Base-by-base conservation (phyloP, 2,888 invertebrate species). In the Zygogramma bicolorata region DNA sequence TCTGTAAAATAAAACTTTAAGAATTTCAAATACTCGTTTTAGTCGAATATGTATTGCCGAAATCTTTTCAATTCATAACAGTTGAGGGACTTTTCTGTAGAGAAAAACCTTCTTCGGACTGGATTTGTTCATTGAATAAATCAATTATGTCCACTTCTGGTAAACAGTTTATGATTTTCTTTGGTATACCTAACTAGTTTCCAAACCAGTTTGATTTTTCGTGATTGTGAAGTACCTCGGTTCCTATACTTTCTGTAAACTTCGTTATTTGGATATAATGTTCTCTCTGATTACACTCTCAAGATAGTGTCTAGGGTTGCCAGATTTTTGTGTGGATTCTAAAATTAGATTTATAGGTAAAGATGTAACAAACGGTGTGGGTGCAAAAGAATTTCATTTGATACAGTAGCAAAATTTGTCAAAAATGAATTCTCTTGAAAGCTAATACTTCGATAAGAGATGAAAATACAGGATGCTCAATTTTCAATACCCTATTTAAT, bases 311-410 rank as follows among this genome's bases (percentile, higher is more conserved):
- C 42, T 71, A 49, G 65, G 68, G 71, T 68, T 71, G 71, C 63
- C 67, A 71, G 46, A 71, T 49, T 49, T 67, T 59, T 38, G 59
- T 66, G 63, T 67, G 63, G 62, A 46, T 34, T 62, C 68, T 71
- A 71, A 68, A 71, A 68, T 71, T 71, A 71, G 71, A 71, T 65
- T 27, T 59, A 63, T 29, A 62, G 59, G 59, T 63, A 29, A 59
- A 53, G 68, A 31, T 71, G 59, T 63, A 71, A 53, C 59, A 65
- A 62, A 63, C 22, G 63, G 65, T 71, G 71, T 71, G 71, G 71
- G 71, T 68, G 71, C 68, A 58, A 71, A 67, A 71, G 65, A 68
- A 71, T 71, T 71, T 71, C 63, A 63, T 49, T 60, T 20, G 57
- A 66, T 40, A 62, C 53, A 63, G 25, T 46, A n/a, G 27, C n/a